These are phyloP conservation scores for Neomonachus schauinslandi DNA, from an alignment of 2,113 vertebrate species.

Conservation along the genomic window DNA sequence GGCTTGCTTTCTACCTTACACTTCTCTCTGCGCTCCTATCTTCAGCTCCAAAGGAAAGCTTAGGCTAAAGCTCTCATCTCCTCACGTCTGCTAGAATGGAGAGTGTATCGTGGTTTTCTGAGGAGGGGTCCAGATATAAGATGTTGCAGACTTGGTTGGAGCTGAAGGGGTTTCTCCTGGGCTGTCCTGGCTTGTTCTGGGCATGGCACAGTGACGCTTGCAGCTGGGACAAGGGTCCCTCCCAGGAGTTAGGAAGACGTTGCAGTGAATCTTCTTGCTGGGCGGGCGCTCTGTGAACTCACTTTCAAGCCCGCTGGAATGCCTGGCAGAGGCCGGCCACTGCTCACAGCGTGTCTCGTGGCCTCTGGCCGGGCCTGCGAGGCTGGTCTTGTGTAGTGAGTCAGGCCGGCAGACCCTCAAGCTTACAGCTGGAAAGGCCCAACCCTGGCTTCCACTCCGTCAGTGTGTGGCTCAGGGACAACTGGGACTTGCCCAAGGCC, in stretches of 20 bases:
- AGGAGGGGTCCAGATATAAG: neutral
- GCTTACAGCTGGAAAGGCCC: neutral
- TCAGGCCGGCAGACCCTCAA: neutral
- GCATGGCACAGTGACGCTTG: neutral
- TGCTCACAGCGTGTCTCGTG: neutral
- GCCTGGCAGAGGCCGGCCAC: neutral
- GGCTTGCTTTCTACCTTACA: neutral
- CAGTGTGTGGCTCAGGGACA: neutral
- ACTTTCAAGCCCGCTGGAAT: fast-evolving
- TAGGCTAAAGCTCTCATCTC: neutral
- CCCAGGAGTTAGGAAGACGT: neutral
- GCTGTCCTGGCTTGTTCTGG: neutral
- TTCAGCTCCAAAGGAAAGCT: neutral
- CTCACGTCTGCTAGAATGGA: neutral
- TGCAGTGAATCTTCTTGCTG: too few relatives aligned
- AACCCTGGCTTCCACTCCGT: neutral
- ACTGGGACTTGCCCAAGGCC: neutral
- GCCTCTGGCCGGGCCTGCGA: neutral
- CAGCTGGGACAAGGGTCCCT: neutral
- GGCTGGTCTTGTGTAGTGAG: neutral
- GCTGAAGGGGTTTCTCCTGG: neutral
- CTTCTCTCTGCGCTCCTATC: neutral
- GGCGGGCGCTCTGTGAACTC: neutral
- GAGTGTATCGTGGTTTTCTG: neutral
- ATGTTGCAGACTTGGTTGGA: neutral